Percentiles rank a stretch among this genome's conserved stretches.
Evolutionary conservation across 1,140 invertebrate genomes (phyloP).

Genomic region (Odontomachus brunneus): DNA sequence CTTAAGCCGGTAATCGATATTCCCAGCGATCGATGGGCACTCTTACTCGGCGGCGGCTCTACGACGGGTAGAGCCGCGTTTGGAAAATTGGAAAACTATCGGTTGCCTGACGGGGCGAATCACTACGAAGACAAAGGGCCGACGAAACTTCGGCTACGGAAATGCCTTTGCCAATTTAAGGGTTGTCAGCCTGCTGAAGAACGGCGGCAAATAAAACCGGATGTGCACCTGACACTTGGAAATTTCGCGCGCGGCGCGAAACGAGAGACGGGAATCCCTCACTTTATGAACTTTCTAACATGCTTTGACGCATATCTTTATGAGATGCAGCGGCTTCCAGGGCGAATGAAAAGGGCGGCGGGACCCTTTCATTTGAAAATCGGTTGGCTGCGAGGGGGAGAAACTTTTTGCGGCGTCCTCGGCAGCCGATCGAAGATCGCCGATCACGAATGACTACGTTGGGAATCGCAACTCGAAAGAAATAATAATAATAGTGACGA

Average conservation of each 20-base stretch:
- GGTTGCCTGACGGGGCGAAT: conserved; percentile 44
- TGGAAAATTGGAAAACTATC: conserved; percentile 65
- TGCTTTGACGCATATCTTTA: conserved; percentile 39
- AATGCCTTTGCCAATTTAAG: conserved; percentile 61
- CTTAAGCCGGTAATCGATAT: conserved; percentile 56
- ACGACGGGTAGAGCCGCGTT: conserved; percentile 25
- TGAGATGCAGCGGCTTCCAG: not conserved
- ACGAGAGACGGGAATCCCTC: conserved; percentile 8
- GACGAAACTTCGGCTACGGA: conserved; percentile 27
- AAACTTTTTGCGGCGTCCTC: not conserved
- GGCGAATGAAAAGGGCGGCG: not conserved
- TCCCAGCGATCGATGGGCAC: conserved; percentile 37
- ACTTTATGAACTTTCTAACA: conserved; percentile 45
- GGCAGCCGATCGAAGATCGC: not conserved
- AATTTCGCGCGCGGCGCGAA: conserved; percentile 40
- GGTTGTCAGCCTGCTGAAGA: conserved; percentile 57
- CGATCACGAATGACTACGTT: not conserved
- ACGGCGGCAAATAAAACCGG: conserved; percentile 52
- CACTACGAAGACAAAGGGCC: conserved; percentile 59
- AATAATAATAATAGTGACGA: not conserved
- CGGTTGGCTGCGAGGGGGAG: not conserved
- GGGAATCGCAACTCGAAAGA: not conserved
- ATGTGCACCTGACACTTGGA: conserved; percentile 48
- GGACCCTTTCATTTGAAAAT: not conserved
- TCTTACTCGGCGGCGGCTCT: conserved; percentile 1